These are phyloP conservation scores for Puffinus mauretanicus DNA, from an alignment of 2,113 vertebrate species.

Conservation along the genomic window DNA sequence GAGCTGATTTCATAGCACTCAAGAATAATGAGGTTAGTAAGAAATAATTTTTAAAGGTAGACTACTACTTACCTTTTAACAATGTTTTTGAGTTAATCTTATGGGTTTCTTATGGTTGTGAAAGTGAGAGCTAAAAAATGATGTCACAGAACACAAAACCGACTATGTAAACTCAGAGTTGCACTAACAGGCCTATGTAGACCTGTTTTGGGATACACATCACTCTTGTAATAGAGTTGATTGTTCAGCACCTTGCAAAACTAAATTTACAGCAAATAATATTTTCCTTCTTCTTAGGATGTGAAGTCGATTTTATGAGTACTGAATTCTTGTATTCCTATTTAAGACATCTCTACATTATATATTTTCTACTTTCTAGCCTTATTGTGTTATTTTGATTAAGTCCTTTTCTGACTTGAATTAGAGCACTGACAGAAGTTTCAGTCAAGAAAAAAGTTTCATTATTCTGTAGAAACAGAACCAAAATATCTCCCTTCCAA, in stretches of 20 bases:
- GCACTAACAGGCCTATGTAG: not conserved
- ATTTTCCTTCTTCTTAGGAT: not conserved
- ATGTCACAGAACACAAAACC: not conserved
- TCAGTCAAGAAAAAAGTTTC: not conserved
- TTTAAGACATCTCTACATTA: not conserved
- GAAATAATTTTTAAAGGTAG: not conserved
- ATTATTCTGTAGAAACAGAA: not conserved
- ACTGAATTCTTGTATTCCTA: not conserved
- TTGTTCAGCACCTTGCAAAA: not conserved
- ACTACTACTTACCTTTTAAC: not conserved
- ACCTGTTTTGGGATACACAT: not conserved
- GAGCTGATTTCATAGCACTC: not conserved
- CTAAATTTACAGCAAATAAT: not conserved
- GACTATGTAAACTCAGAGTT: not conserved
- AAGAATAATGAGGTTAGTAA: not conserved
- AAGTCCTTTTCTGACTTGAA: not conserved
- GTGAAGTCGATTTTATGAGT: not conserved
- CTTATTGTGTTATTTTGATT: slow-evolving; percentile 1
- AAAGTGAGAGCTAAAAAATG: not conserved
- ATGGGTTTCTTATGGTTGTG: not conserved
- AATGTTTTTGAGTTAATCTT: not conserved
- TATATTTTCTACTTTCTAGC: not conserved
- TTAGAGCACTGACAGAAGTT: not conserved
- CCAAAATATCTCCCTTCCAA: not conserved
- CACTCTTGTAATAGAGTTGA: not conserved